Conservation (phyloP, 2,113 vertebrate genomes). For the Oceanites oceanicus region DNA sequence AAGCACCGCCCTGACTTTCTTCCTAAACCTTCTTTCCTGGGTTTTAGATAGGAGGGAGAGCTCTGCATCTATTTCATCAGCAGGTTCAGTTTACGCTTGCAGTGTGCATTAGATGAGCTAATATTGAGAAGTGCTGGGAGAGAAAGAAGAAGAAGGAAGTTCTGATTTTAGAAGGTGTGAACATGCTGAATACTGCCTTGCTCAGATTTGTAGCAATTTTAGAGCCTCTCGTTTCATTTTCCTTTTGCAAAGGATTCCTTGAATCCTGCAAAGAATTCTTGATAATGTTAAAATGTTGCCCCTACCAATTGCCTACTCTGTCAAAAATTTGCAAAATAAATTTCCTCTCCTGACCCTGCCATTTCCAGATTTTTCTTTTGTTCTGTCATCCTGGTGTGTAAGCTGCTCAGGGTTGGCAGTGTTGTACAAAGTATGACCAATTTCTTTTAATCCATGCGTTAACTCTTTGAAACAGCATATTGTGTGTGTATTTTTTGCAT, state of each 20-base stretch:
- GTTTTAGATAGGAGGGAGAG: not conserved
- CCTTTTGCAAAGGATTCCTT: not conserved
- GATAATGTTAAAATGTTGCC: not conserved
- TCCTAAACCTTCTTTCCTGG: not conserved
- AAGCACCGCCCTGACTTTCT: not conserved
- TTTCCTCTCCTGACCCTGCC: not conserved
- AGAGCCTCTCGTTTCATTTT: not conserved
- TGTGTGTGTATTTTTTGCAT: not conserved
- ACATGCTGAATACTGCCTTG: not conserved
- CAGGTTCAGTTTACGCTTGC: not conserved
- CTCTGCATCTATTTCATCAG: not conserved
- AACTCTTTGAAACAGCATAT: not conserved
- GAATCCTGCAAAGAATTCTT: not conserved
- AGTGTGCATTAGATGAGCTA: not conserved
- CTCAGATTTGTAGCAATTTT: not conserved
- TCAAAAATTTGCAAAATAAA: slow-evolving; percentile 16
- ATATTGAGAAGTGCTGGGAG: not conserved
- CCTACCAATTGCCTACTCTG: not conserved
- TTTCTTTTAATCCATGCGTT: not conserved
- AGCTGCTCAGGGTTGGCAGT: not conserved
- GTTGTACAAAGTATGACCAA: not conserved
- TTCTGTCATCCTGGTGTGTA: not conserved
- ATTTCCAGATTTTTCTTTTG: not conserved
- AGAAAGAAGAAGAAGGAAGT: not conserved
- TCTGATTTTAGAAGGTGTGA: not conserved